Percentiles rank a stretch among this genome's conserved stretches.
Evolutionary conservation across 2,888 invertebrate genomes (phyloP).

Genomic region (Hydriomena furcata): DNA sequence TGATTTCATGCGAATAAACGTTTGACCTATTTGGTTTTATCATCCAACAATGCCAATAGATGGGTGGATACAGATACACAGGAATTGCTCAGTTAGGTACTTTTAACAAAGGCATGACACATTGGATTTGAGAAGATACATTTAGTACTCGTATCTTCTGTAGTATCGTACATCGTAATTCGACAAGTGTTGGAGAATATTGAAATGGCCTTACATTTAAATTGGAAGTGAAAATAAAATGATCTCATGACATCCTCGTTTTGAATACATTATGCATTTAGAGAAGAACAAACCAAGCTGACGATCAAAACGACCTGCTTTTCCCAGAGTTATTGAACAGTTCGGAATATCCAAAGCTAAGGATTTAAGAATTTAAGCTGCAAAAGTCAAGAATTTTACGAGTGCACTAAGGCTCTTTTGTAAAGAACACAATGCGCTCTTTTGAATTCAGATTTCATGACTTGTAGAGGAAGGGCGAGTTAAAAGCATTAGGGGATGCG

Average conservation of each 20-base stretch:
- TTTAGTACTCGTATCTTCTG: too few species aligned
- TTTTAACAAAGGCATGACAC: neutral
- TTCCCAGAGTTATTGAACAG: constrained; percentile 7
- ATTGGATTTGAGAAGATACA: neutral
- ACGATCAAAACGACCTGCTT: constrained; percentile 2
- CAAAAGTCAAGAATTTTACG: too few species aligned
- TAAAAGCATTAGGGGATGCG: constrained; percentile 19
- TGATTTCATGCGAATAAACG: constrained; percentile 5
- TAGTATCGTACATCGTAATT: neutral
- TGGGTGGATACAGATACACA: constrained; percentile 1
- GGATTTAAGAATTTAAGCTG: neutral
- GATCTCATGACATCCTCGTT: too few species aligned
- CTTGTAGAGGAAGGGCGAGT: constrained; percentile 16
- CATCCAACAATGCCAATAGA: constrained; percentile 5
- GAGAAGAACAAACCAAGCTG: neutral
- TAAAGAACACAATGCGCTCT: constrained; percentile 3
- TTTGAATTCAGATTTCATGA: constrained; percentile 23
- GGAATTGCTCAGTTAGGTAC: constrained; percentile 2
- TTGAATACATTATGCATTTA: neutral
- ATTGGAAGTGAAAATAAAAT: too few species aligned
- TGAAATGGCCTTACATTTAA: too few species aligned
- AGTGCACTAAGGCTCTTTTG: neutral
- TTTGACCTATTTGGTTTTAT: constrained; percentile 16
- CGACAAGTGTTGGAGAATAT: too few species aligned
- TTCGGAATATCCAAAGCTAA: constrained; percentile 2